Evolutionary conservation across 2,888 invertebrate species (phyloP), one percentile per base, ranked within the genome.

Genomic region (Microlaimidae sp.): DNA sequence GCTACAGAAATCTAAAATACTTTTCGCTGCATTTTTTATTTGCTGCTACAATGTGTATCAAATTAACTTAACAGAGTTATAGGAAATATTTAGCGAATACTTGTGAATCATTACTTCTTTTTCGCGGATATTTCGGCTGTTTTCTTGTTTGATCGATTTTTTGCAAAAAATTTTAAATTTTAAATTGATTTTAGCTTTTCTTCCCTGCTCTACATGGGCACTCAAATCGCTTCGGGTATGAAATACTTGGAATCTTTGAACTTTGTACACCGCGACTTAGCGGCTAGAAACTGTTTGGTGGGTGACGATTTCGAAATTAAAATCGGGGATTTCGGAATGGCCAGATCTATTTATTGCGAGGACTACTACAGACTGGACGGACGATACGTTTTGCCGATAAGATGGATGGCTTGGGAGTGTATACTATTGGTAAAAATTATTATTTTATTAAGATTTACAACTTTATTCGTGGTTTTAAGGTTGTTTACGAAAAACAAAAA

Each of bases 391-490:
- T 73, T 89, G 62, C 88, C 89, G 0, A 78, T 89, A 53, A 78
- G 89, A 48, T 87, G 87, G 87, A 85, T 86, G 76, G 82, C 86
- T 1, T 85, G 85, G 84, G 87, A 87, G 71, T 81, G 82, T 1
- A 79, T 85, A 55, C 78, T 84, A 59, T 4, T 54, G 51, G 55
- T 55, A 27, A 52, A 24, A 3, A 3, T 17, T 27, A 4, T 7
- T 49, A 26, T 38, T 38, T n/a, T n/a, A n/a, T n/a, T n/a, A n/a
- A n/a, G n/a, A 43, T 43, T 24, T 7, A 43, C 7, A 7, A n/a
- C 19, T 43, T 43, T 43, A n/a, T 38, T 38, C 38, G n/a, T n/a
- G n/a, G n/a, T n/a, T n/a, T n/a, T n/a, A n/a, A n/a, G n/a, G n/a
- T n/a, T n/a, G n/a, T n/a, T n/a, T n/a, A n/a, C n/a, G n/a, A n/a